Evolutionary conservation across 2,113 vertebrate species (phyloP).

Genomic region (Nanger granti): DNA sequence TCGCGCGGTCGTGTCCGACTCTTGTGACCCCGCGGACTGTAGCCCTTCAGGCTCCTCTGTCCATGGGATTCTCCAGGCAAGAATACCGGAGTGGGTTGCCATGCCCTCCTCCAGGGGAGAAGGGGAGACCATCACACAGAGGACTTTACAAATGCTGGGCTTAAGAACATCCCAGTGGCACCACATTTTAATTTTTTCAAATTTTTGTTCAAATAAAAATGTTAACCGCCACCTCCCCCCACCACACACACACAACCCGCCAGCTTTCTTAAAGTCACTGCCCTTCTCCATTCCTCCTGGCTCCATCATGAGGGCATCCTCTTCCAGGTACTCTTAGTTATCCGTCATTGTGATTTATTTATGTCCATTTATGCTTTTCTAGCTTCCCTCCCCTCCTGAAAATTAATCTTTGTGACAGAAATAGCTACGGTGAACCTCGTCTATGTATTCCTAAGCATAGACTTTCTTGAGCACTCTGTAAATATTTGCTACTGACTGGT

Average conservation of each 20-base stretch:
- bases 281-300: neutral
- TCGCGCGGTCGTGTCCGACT: neutral
- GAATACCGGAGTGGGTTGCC: neutral
- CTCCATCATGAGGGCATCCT: neutral
- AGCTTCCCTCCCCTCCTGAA: neutral
- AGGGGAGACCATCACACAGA: rapidly evolving
- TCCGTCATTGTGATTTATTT: neutral
- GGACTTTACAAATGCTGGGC: no score
- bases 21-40: neutral
- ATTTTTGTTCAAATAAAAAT: neutral
- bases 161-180: rapidly evolving
- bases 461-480: neutral
- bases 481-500: neutral
- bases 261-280: neutral
- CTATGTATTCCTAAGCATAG: neutral
- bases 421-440: neutral
- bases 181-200: neutral
- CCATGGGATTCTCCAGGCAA: neutral
- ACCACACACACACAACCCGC: no score
- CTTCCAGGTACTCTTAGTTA: neutral
- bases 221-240: rapidly evolving
- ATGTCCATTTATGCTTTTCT: neutral
- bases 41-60: neutral
- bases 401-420: neutral
- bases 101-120: neutral